Percentiles rank a stretch among this genome's conserved stretches.
Conservation (phyloP, 2,797 vertebrate species). For the Trematomus bernacchii region DNA sequence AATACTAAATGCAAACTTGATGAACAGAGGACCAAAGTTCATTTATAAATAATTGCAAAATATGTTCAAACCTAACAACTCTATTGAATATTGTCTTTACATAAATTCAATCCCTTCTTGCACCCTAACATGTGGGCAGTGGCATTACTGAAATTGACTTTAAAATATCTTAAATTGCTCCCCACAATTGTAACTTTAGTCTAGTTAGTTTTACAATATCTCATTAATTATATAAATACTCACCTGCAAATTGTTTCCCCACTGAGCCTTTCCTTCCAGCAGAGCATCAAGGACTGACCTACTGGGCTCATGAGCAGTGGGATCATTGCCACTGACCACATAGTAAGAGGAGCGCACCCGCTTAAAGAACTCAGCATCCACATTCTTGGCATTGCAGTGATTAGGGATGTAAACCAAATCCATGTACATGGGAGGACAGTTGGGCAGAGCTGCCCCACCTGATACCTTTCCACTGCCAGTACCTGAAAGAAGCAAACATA, state of each 20-base stretch:
- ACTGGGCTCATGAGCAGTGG: constrained; percentile 93
- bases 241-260: constrained; percentile 96
- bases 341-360: constrained; percentile 96
- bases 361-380: constrained; percentile 97
- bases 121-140: not conserved
- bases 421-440: constrained; percentile 94
- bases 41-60: not conserved
- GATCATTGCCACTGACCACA: constrained; percentile 96
- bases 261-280: constrained; percentile 95
- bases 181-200: not conserved
- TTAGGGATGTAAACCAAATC: constrained; percentile 98
- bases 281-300: constrained; percentile 93
- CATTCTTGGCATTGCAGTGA: constrained; percentile 97
- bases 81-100: not conserved
- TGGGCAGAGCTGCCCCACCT: constrained; percentile 85
- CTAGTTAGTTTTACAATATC: not conserved
- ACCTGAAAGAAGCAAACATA: constrained; percentile 74
- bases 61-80: constrained; percentile 1
- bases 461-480: constrained; percentile 86
- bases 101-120: not conserved
- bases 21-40: not conserved
- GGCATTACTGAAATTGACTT: not conserved
- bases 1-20: constrained; percentile 1
- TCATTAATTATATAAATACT: not conserved
- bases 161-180: not conserved